Evolutionary conservation across 2,113 vertebrate species (phyloP), one percentile per base, ranked within the genome.

Genomic region (Haemorhous mexicanus): DNA sequence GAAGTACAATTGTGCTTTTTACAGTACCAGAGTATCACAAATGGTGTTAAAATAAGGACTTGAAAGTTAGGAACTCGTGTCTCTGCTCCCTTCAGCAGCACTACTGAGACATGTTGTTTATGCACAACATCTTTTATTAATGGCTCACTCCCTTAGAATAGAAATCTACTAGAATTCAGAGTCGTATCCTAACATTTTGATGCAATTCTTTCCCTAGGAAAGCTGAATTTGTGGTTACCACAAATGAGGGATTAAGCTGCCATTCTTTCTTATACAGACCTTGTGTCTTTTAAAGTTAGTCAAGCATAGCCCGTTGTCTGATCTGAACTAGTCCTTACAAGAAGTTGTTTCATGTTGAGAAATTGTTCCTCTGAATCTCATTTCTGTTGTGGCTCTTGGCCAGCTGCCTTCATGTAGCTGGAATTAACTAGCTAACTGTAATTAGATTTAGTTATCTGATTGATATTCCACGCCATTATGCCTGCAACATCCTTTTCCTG

Each of bases 401-500:
- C 63, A 62, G 46, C 32, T 84, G 59, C 41, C 53, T 92, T 50
- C 37, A 7, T 49, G 46, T 72, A 74, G 43, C 75, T 76, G 82
- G 74, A 90, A 56, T 84, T 78, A 78, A 53, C 63, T 53, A 53
- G 80, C 86, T 87, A 68, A 86, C 27, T 64, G 56, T 86, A 95
- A 90, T 94, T 94, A 77, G 16, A 61, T 74, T 64, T 37, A 56
- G 66, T 84, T 96, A 92, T 84, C 96, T 95, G 92, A 93, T 95
- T 86, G 61, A 72, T 96, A 93, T 67, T 72, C 68, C 66, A 6
- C 81, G 62, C 68, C 56, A 86, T 95, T 87, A 86, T 61, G 92
- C 83, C 85, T 81, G 64, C 63, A 92, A 96, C 83, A 94, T 92
- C 92, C 90, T 96, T 95, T 90, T 92, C 92, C 92, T 92, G 88